Conservation (phyloP, 2,113 vertebrate genomes). For the Clarias macrocephalus region DNA sequence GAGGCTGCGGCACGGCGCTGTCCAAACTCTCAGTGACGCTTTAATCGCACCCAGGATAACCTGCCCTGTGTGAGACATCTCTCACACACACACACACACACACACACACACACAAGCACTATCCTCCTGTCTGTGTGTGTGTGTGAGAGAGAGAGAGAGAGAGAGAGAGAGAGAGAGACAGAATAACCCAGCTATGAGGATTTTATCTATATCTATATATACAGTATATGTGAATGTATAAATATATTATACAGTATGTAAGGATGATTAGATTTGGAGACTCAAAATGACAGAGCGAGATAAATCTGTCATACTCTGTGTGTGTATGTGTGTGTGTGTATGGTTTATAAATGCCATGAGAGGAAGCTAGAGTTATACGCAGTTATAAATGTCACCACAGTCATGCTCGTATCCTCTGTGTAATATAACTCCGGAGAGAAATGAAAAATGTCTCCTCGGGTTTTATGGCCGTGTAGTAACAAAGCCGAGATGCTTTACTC, state of each 20-base stretch:
- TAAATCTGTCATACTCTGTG: conserved; percentile 1
- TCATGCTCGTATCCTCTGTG: not conserved
- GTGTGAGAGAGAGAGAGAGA: accelerated
- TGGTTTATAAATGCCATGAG: conserved; percentile 2
- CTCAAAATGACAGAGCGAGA: not conserved
- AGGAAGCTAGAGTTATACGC: not conserved
- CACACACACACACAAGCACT: not conserved
- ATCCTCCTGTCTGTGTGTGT: no score
- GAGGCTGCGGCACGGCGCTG: conserved; percentile 56
- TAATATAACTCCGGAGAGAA: not conserved
- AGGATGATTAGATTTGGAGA: not conserved
- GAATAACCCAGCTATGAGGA: not conserved
- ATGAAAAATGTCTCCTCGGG: not conserved
- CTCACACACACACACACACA: conserved; percentile 14
- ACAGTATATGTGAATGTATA: not conserved
- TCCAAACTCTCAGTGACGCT: conserved; percentile 59
- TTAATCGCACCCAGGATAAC: conserved; percentile 62
- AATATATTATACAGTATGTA: not conserved
- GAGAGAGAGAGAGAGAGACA: not conserved
- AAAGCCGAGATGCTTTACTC: not conserved
- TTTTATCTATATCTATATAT: not conserved
- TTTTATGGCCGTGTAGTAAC: not conserved
- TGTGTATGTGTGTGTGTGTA: not conserved
- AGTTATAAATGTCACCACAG: conserved; percentile 27
- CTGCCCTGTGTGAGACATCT: conserved; percentile 44